Percentiles rank a stretch among this genome's conserved stretches.
phyloP scores from a whole-genome alignment of 2,797 vertebrate genomes.

The Eulemur mongoz region DNA sequence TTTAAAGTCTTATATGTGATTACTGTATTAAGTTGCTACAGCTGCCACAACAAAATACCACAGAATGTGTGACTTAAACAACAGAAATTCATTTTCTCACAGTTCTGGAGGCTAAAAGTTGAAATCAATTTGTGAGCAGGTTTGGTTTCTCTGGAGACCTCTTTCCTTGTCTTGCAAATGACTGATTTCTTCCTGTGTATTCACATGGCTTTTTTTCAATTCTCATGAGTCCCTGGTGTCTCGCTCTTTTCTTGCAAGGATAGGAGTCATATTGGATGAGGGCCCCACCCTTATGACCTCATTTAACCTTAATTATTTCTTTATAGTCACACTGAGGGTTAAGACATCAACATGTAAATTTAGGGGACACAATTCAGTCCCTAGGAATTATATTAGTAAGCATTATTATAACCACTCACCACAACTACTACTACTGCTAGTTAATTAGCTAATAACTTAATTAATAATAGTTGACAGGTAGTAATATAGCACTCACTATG shows the following conservation, averaged over 20 bases:
- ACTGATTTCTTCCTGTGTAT: not conserved
- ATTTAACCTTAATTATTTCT: not conserved
- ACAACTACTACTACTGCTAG: not conserved
- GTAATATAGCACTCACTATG: not conserved
- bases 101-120: not conserved
- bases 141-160: not conserved
- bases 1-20: not conserved
- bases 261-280: not conserved
- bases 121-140: not conserved
- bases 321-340: not conserved
- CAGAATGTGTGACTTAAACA: not conserved
- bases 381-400: not conserved
- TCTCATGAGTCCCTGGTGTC: not conserved
- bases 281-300: not conserved
- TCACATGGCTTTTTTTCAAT: not conserved
- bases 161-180: not conserved
- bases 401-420: not conserved
- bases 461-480: not conserved
- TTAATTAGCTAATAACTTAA: not conserved
- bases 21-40: not conserved
- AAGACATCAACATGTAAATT: not conserved
- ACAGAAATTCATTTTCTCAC: not conserved
- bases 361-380: not conserved
- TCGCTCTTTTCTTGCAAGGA: not conserved
- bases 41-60: not conserved